Evolutionary conservation across 2,113 vertebrate species (phyloP), one percentile per base, ranked within the genome.

Genomic region (Canis aureus): DNA sequence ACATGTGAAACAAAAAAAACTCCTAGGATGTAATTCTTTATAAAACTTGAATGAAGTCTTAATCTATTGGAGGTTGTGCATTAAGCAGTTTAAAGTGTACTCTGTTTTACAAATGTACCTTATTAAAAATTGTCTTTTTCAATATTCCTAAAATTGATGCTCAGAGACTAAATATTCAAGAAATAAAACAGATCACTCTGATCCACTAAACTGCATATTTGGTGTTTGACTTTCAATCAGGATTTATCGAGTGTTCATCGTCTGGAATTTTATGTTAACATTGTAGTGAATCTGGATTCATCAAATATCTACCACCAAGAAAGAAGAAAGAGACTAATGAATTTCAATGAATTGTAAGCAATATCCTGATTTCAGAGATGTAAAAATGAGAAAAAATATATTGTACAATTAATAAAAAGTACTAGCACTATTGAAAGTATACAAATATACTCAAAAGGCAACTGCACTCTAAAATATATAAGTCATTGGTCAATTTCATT

Each of bases 271-370:
- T 32, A 13, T 49, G 19, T 78, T 81, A 73, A 62, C 15, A 73
- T 79, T 93, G 38, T 85, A 96, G 23, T 84, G 43, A 89, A 23
- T 57, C 3, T 62, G 71, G 86, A 85, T 76, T 89, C 16, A 78
- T n/a, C 5, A 5, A 60, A 86, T 51, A 81, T 59, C 29, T 71
- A 57, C 51, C 29, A 92, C 5, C 8, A 83, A 95, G 67, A 64
- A 80, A 80, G n/a, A 89, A 62, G 35, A 69, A 59, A 95, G 59
- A 69, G 11, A n/a, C 3, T 79, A 89, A 96, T 67, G 89, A 57
- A 78, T 55, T 79, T n/a, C 1, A 79, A 55, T 59, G 83, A 76
- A 57, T 59, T 57, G 23, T 57, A 85, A 66, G 49, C 4, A 89
- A 8, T 69, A 71, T 79, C 15, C 12, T 89, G 23, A 95, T 79